Conservation (phyloP, 2,113 vertebrate species). For the Ovibos moschatus region DNA sequence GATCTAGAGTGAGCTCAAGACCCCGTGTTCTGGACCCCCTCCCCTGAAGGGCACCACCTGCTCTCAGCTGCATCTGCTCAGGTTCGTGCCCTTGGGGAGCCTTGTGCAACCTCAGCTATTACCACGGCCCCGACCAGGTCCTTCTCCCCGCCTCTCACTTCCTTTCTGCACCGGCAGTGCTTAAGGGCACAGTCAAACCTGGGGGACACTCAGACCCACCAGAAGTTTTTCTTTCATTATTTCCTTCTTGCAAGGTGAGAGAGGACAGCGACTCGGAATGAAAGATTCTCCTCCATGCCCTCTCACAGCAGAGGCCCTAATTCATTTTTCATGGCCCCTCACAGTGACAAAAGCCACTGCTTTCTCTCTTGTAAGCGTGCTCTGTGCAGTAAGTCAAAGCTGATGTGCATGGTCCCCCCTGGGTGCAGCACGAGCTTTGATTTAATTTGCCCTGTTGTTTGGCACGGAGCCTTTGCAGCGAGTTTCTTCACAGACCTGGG, state of each 20-base stretch:
- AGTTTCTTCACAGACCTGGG: conserved; percentile 69
- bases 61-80: too few species aligned
- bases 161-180: not conserved
- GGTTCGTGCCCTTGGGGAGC: not conserved
- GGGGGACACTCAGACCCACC: not conserved
- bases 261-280: conserved; percentile 81
- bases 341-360: conserved; percentile 86
- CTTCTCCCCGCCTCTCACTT: not conserved
- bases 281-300: conserved; percentile 85
- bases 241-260: conserved; percentile 83
- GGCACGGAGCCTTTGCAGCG: conserved; percentile 71
- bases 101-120: fast-evolving
- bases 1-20: not conserved
- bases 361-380: conserved; percentile 82
- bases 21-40: not conserved
- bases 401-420: conserved; percentile 85
- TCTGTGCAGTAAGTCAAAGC: conserved; percentile 85
- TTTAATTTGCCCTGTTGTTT: conserved; percentile 87
- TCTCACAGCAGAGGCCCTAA: conserved; percentile 85
- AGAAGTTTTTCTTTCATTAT: conserved; percentile 21
- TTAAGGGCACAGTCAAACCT: not conserved
- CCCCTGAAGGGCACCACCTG: fast-evolving
- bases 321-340: conserved; percentile 88
- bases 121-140: not conserved
- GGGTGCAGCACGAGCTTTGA: conserved; percentile 81